Evolutionary conservation across 2,888 invertebrate species (phyloP).

Genomic region (Pantelozetes paolii): DNA sequence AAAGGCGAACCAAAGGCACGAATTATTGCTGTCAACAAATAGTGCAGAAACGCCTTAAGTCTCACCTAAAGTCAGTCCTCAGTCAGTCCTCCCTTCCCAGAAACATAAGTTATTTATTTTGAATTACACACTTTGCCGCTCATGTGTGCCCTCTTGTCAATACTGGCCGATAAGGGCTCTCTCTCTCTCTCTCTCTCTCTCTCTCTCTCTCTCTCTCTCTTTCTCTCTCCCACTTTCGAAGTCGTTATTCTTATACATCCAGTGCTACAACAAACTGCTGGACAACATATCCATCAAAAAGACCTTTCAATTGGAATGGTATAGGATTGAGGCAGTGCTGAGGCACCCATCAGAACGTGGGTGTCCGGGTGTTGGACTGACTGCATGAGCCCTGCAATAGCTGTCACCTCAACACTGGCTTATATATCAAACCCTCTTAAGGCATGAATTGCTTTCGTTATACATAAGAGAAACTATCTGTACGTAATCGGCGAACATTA

Average conservation of each 20-base stretch:
- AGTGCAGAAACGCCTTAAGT: constrained; percentile 37
- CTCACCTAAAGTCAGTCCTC: constrained; percentile 12
- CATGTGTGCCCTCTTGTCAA: constrained; percentile 17
- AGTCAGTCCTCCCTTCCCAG: constrained; percentile 28
- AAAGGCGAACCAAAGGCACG: constrained; percentile 16
- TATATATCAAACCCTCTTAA: constrained; percentile 26
- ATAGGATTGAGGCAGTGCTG: constrained; percentile 1
- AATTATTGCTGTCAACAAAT: constrained; percentile 37
- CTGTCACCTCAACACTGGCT: constrained; percentile 5
- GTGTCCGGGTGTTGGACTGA: neutral
- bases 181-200: constrained; percentile 6
- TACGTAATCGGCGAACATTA: constrained; percentile 31
- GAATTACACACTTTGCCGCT: constrained; percentile 38
- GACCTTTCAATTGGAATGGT: neutral
- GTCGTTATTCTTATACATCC: neutral
- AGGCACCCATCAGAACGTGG: constrained; percentile 35
- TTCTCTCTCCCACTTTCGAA: neutral
- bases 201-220: constrained; percentile 8
- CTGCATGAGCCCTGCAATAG: neutral
- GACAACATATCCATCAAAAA: constrained; percentile 12
- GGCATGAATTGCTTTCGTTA: constrained; percentile 14
- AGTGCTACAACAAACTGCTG: constrained; percentile 11
- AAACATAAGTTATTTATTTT: constrained; percentile 36
- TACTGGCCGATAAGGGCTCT: constrained; percentile 9
- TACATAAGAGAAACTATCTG: constrained; percentile 28